Base-by-base conservation (phyloP, 2,113 vertebrate species). In the Indri indri region DNA sequence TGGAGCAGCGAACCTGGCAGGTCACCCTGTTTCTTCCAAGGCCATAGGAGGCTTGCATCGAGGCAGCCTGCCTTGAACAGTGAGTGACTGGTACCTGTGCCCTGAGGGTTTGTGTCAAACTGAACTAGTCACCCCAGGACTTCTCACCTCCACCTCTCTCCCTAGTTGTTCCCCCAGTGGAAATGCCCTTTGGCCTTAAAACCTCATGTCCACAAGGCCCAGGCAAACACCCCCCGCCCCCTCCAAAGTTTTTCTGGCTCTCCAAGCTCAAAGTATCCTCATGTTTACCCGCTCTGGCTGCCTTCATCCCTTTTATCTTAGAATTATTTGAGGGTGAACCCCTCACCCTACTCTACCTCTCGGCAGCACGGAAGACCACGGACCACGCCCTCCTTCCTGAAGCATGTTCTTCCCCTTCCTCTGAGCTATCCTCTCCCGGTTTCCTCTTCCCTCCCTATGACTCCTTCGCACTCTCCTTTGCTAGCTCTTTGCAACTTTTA, bases 341-440 rank as follows among this genome's bases (percentile, higher is more conserved):
- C 32, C 63, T 85, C 40, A 66, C 8, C 14, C 9, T 32, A 16
- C 63, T 13, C n/a, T 4, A 23, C 34, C 14, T 65, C 50, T 59
- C 0, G 0, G 3, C 25, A 32, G 52, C 40, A 30, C 45, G 9
- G 61, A 76, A 37, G 63, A 79, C n/a, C 30, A 42, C 0, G 2
- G n/a, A 6, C 42, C 5, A 37, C 0, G 2, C 42, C 80, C 32
- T 65, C n/a, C 18, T 14, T 37, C 79, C 23, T 34, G 6, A 87
- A 47, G 42, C 6, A 4, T 0, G 8, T 25, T 34, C 54, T 10
- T 52, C 14, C 37, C 9, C 37, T 90, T 79, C 10, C 47, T 30
- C 66, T 50, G 10, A 47, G 1, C 20, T 17, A 30, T 11, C 37
- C 54, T 73, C 73, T n/a, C 22, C 14, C 17, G 5, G 52, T 70